Conservation (phyloP, 2,797 vertebrate species). For the Myotis vivesi region DNA sequence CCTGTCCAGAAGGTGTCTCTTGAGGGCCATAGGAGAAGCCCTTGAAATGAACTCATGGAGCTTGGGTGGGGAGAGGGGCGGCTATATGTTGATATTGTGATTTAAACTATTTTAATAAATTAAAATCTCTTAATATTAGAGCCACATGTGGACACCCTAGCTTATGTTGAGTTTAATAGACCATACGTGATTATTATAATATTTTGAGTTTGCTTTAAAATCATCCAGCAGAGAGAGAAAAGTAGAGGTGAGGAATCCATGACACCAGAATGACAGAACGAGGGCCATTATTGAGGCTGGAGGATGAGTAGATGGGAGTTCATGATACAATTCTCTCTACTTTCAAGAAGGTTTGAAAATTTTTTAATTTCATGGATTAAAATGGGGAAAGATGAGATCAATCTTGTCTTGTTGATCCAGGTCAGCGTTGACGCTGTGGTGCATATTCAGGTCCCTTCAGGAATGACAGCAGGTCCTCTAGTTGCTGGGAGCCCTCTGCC, state of each 20-base stretch:
- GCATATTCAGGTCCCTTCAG: not conserved
- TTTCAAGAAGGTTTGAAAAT: not conserved
- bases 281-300: not conserved
- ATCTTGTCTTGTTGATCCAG: not conserved
- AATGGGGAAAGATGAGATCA: not conserved
- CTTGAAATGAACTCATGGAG: not conserved
- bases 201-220: constrained; percentile 15
- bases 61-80: not conserved
- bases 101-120: constrained; percentile 27
- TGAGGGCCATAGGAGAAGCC: not conserved
- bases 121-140: not conserved
- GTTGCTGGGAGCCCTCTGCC: not conserved
- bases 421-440: not conserved
- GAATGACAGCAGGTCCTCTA: not conserved
- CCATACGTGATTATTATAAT: not conserved
- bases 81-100: not conserved
- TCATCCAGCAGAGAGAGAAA: not conserved
- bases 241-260: not conserved
- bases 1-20: not conserved
- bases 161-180: not conserved
- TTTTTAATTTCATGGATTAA: not conserved
- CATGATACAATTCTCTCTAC: not conserved
- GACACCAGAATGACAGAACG: not conserved
- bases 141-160: not conserved
- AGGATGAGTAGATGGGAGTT: not conserved